phyloP scores from a whole-genome alignment of 2,797 vertebrate genomes.

The Loris lydekkerianus region DNA sequence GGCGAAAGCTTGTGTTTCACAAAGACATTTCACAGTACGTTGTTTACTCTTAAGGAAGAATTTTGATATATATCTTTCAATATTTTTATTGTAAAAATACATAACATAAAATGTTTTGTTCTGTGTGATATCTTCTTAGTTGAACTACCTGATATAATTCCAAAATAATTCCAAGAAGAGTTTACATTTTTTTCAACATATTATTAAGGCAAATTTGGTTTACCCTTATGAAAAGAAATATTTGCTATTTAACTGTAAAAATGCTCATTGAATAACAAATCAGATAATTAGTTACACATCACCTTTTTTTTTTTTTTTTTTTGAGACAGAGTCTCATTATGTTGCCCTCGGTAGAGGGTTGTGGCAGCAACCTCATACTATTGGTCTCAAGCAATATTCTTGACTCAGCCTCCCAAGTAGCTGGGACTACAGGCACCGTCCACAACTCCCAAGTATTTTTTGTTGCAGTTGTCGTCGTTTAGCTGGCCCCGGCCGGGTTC shows the following conservation, averaged over 20 bases:
- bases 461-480: too few species aligned
- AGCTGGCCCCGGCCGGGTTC: too few species aligned
- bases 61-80: slow-evolving; percentile 39
- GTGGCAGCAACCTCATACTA: too few species aligned
- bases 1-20: slow-evolving; percentile 21
- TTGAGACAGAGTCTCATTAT: too few species aligned
- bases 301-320: background rate
- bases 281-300: background rate
- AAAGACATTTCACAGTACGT: slow-evolving; percentile 29
- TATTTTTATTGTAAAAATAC: slow-evolving; percentile 16
- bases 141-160: slow-evolving; percentile 38
- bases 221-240: slow-evolving; percentile 24
- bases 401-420: too few species aligned
- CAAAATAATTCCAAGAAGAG: slow-evolving; percentile 43
- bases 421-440: too few species aligned
- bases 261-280: background rate
- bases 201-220: slow-evolving; percentile 30
- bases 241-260: slow-evolving; percentile 17
- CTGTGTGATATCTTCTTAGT: slow-evolving; percentile 1
- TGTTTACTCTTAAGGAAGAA: slow-evolving; percentile 47
- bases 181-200: slow-evolving; percentile 54
- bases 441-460: too few species aligned
- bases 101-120: slow-evolving; percentile 35
- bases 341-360: too few species aligned
- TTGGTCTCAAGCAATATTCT: too few species aligned